Evolutionary conservation across 1,140 invertebrate species (phyloP), one percentile per base, ranked within the genome.

Genomic region (Drosophila lacertosa): DNA sequence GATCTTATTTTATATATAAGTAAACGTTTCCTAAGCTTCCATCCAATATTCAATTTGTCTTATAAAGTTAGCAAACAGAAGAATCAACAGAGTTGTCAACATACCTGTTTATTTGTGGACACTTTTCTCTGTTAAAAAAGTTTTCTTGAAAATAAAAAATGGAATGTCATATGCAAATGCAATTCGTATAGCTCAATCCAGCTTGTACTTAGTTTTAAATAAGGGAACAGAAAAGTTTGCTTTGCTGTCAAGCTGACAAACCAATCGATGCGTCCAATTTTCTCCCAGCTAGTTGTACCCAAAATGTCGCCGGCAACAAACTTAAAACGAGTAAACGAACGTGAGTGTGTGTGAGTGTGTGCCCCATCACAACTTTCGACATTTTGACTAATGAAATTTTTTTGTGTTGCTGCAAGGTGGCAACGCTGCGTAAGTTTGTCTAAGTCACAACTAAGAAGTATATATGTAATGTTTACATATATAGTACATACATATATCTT

Each of bases 371-470:
- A 68, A 77, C 66, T 74, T 86, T 86, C 71, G 81, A 80, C 81
- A 78, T 80, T 84, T 80, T 44, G 47, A 66, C 81, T 84, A 84
- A 84, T 84, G 81, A 86, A 81, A 81, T 78, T 84, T 80, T 69
- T 58, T 67, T 40, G 35, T 9, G 13, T 35, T 40, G 35, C 20
- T 40, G 35, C 20, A 26, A 16, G 13, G 48, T 67, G 54, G 47
- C 60, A 67, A 33, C 42, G 16, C 50, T 40, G 32, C 33, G 33
- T 68, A 62, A 51, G 37, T 62, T 50, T 22, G 10, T 47, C 15
- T 40, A 51, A 40, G 16, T 40, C 40, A 62, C 45, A 29, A 20
- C 13, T 47, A 37, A 24, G 42, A 48, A 15, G 10, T 45, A 32
- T n/a, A n/a, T n/a, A n/a, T n/a, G n/a, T n/a, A n/a, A n/a, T n/a